Evolutionary conservation across 2,113 vertebrate genomes (phyloP).

Genomic region (Phalacrocorax carbo): DNA sequence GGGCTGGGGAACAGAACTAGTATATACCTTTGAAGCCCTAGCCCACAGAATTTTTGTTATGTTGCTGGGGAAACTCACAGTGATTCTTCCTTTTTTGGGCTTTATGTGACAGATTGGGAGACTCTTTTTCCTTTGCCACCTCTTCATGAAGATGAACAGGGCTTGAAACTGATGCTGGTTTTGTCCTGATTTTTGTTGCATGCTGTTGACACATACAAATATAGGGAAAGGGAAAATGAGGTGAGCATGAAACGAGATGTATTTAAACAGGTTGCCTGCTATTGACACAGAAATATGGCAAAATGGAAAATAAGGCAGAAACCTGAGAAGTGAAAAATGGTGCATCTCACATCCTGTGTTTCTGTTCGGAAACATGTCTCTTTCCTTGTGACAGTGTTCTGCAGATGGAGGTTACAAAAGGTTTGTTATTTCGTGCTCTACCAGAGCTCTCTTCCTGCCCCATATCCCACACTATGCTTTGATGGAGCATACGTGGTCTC

Average conservation of each 20-base stretch:
- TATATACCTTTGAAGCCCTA: not conserved
- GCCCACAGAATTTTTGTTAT: not conserved
- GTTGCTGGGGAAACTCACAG: not conserved
- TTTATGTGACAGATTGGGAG: not conserved
- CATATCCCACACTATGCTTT: not conserved
- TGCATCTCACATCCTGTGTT: not conserved
- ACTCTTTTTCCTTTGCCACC: not conserved
- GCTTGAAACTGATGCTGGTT: not conserved
- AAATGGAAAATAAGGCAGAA: not conserved
- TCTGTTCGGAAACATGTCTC: not conserved
- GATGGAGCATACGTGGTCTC: not conserved
- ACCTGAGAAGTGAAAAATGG: not conserved
- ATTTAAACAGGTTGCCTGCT: not conserved
- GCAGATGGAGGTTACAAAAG: not conserved
- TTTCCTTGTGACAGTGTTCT: not conserved
- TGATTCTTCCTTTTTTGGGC: not conserved
- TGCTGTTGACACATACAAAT: conserved; percentile 1
- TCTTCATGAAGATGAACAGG: not conserved
- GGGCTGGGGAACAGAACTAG: not conserved
- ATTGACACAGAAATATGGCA: not conserved
- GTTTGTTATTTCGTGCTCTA: not conserved
- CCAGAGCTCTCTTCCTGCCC: not conserved
- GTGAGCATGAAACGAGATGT: not conserved
- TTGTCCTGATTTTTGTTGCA: conserved; percentile 26
- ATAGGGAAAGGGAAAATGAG: conserved; percentile 28